A percentile compares a stretch with the other conserved stretches of the same genome.
Evolutionary conservation across 2,797 vertebrate genomes (phyloP).

Genomic region (Fratercula arctica): DNA sequence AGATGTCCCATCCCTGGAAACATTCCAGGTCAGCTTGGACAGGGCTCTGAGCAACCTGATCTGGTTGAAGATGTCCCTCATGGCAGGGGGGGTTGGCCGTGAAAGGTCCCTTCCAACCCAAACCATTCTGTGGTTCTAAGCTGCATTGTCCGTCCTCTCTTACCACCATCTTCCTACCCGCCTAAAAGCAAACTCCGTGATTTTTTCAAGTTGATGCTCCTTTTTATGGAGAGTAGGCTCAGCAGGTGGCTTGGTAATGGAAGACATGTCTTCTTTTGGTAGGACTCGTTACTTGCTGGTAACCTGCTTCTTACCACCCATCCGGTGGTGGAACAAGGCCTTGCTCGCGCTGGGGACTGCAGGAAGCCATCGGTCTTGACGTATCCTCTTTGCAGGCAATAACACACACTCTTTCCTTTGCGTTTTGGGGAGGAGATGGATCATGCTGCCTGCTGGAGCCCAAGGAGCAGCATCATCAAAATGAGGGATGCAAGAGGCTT

Average conservation of each 20-base stretch:
- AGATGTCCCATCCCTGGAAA: neutral
- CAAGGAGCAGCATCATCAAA: neutral
- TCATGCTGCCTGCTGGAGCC: neutral
- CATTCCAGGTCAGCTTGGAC: fast-evolving
- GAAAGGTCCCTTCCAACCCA: neutral
- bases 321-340: neutral
- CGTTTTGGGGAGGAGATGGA: constrained; percentile 13
- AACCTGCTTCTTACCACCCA: neutral
- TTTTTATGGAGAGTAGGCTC: neutral
- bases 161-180: neutral
- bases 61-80: fast-evolving
- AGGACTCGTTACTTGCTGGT: neutral
- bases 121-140: fast-evolving
- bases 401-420: neutral
- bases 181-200: neutral
- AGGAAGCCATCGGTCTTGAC: neutral
- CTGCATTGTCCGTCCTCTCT: fast-evolving
- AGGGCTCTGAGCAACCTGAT: neutral
- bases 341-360: neutral
- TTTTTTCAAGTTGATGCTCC: neutral
- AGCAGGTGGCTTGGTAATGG: neutral
- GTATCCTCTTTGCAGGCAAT: neutral
- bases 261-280: neutral
- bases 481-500: neutral
- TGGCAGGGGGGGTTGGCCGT: fast-evolving